Base-by-base conservation (phyloP, 2,888 invertebrate genomes). In the Synanthedon tipuliformis region DNA sequence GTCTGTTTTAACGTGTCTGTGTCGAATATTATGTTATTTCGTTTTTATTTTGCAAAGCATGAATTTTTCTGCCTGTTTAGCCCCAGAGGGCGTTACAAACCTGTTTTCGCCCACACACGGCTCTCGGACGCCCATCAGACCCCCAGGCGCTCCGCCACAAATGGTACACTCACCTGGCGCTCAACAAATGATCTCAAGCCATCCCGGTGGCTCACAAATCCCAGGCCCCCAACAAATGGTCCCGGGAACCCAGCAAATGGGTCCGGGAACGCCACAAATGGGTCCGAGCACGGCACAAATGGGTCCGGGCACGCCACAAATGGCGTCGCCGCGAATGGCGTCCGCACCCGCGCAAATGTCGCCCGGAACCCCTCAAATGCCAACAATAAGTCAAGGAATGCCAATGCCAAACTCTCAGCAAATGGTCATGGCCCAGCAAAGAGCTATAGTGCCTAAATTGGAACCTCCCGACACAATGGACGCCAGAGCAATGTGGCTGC, bases 401-500 rank as follows among this genome's bases (percentile, higher is more conserved):
- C 71, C 82, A 7, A 77, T 86, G 54, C 74, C 78, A 8, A 79
- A 73, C 50, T 71, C 80, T 1, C 84, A 82, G 54, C 86, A 85
- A 56, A 73, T 82, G 74, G 75, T 64, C 11, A 72, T 85, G 77
- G 75, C 70, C 8, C 83, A 81, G 55, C 84, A 85, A 54, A 71
- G 88, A 65, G 69, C 78, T 4, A 78, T 89, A 61, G 89, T 89
- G 40, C 89, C 90, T 41, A 90, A 91, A 75, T 69, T 90, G 62
- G 90, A 90, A 68, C 89, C 89, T 18, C 88, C 89, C 49, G 90
- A 90, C 61, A 87, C 88, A 50, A 82, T 87, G 81, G 90, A 90
- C 64, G 89, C 90, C 53, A 79, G 90, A 59, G 81, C 89, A 57
- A 89, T 89, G 81, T 91, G 91, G 91, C 86, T 90, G 76, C 90